These are phyloP conservation scores for Geotrypetes seraphini DNA, from an alignment of 2,797 vertebrate species.

Conservation along the genomic window DNA sequence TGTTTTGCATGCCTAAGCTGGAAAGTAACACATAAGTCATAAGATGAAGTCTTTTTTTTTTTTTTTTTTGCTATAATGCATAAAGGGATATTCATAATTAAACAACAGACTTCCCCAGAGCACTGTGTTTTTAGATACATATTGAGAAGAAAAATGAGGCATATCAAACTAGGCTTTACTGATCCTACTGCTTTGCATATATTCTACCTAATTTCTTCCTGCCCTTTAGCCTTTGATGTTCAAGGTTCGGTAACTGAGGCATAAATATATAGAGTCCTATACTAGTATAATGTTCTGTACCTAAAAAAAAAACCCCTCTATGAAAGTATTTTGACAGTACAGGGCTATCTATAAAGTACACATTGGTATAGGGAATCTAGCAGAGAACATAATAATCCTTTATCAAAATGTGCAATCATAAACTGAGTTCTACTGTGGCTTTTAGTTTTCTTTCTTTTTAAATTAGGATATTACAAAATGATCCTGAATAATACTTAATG, in stretches of 20 bases:
- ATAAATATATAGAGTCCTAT: conserved; percentile 7
- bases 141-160: conserved; percentile 31
- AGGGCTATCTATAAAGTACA: too few relatives aligned
- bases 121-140: conserved; percentile 21
- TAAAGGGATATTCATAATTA: conserved; percentile 19
- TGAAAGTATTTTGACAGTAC: too few relatives aligned
- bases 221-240: conserved; percentile 16
- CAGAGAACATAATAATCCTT: too few relatives aligned
- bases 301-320: too few relatives aligned
- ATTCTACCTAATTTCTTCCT: conserved; percentile 25
- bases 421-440: too few relatives aligned
- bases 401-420: too few relatives aligned
- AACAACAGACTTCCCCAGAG: conserved; percentile 21
- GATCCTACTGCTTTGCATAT: conserved; percentile 9
- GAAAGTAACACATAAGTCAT: conserved; percentile 15
- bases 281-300: background rate
- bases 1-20: conserved; percentile 20
- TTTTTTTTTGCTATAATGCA: conserved; percentile 7
- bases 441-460: too few relatives aligned
- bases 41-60: background rate
- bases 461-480: too few relatives aligned
- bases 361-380: too few relatives aligned
- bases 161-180: conserved; percentile 14
- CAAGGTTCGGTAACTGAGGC: conserved; percentile 19
- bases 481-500: too few relatives aligned